A percentile compares a stretch with the other conserved stretches of the same genome.
phyloP scores from a whole-genome alignment of 2,888 invertebrate species.

The Lasioglossum vierecki region DNA sequence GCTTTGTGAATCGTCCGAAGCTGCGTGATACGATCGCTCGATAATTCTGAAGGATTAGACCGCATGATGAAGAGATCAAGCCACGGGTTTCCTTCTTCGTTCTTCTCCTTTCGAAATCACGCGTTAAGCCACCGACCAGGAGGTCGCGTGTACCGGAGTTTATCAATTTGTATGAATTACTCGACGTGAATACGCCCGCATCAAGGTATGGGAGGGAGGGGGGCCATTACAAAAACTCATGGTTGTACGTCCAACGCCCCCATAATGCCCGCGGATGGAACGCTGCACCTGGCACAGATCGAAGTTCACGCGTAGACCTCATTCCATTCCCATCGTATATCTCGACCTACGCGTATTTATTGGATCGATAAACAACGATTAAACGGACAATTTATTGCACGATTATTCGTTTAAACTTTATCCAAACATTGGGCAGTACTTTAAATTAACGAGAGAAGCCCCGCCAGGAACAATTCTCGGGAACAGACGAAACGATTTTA shows the following conservation, averaged over 20 bases:
- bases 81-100: slow-evolving; percentile 9
- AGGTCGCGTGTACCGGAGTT: slow-evolving; percentile 56
- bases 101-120: slow-evolving; percentile 54
- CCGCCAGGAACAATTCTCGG: no score
- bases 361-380: slow-evolving; percentile 53
- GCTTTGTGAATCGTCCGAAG: background rate
- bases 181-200: slow-evolving; percentile 78
- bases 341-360: slow-evolving; percentile 46
- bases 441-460: background rate
- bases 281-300: slow-evolving; percentile 75
- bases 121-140: slow-evolving; percentile 28
- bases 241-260: slow-evolving; percentile 75
- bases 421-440: background rate
- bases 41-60: slow-evolving; percentile 36
- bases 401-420: slow-evolving; percentile 19
- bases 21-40: slow-evolving; percentile 14
- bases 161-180: slow-evolving; percentile 70
- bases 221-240: slow-evolving; percentile 74
- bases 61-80: slow-evolving; percentile 53
- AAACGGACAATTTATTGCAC: slow-evolving; percentile 19
- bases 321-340: slow-evolving; percentile 45
- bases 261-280: slow-evolving; percentile 70
- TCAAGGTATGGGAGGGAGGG: slow-evolving; percentile 57
- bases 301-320: slow-evolving; percentile 57
- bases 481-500: no score